phyloP scores from a whole-genome alignment of 2,888 invertebrate species.

The Encarsia formosa region DNA sequence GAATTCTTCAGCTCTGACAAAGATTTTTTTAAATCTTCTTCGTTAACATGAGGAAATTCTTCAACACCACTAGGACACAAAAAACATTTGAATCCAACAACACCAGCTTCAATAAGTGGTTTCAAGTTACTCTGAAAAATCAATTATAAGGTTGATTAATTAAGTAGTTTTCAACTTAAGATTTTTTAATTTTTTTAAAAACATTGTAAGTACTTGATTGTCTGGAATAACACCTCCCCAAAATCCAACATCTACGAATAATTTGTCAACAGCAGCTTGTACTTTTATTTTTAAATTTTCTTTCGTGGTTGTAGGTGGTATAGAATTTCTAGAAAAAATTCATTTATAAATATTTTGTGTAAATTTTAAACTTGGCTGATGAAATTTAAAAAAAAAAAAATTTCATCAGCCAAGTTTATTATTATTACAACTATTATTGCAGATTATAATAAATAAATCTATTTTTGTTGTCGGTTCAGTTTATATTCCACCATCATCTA shows the following conservation, averaged over 20 bases:
- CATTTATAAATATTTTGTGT: slow-evolving; percentile 25
- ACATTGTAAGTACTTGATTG: slow-evolving; percentile 55
- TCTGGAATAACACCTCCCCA: slow-evolving; percentile 76
- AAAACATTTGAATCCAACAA: slow-evolving; percentile 73
- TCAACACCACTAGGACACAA: slow-evolving; percentile 66
- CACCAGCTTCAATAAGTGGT: slow-evolving; percentile 61
- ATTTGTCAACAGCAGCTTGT: slow-evolving; percentile 55
- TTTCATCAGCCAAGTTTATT: no score
- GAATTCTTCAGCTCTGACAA: slow-evolving; percentile 59
- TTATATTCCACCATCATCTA: no score
- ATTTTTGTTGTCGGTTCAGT: no score
- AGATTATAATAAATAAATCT: neutral
- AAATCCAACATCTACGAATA: slow-evolving; percentile 69
- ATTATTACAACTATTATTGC: neutral
- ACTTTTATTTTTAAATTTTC: slow-evolving; percentile 61
- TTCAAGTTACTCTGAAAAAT: slow-evolving; percentile 55
- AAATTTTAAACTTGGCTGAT: no score
- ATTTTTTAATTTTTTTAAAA: neutral
- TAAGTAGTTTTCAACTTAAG: neutral
- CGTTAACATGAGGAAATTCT: slow-evolving; percentile 63
- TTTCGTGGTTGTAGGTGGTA: slow-evolving; percentile 66
- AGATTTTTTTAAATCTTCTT: slow-evolving; percentile 57
- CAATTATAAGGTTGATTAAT: neutral
- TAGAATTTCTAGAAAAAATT: slow-evolving; percentile 64
- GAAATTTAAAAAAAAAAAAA: no score